Evolutionary conservation across 2,888 invertebrate species (phyloP), one percentile per base, ranked within the genome.

Genomic region (Mythimna vitellina): DNA sequence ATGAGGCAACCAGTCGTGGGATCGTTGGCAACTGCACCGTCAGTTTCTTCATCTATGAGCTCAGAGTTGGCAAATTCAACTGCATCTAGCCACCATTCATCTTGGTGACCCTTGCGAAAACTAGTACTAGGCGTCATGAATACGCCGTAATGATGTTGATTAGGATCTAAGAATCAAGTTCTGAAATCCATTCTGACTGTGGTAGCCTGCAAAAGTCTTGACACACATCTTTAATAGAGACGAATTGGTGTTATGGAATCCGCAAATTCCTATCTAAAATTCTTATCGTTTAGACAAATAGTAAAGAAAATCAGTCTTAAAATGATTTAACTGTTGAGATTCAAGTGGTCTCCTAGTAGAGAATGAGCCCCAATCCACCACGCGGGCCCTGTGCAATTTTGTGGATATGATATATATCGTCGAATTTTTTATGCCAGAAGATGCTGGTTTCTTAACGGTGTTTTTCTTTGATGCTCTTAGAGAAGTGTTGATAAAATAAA

Each of bases 11-110:
- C 62, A n/a, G 57, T 62, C 72, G 71, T 78, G 82, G 57, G 78
- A 81, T 62, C 46, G 61, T 78, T 78, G 82, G 78, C 78, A 70
- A 70, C 49, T 56, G 25, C 22, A 56, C 62, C 46, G 38, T 78
- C 65, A 58, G 57, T 78, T 78, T 81, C 82, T 65, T 65, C 78
- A 78, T 78, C 81, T 69, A 56, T 38, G 78, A 81, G 54, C 66
- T 80, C 32, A 65, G 76, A 61, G 65, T 81, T 78, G 78, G 71
- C 78, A 65, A 69, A 51, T 64, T 65, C 60, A 60, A 57, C 61
- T 51, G 60, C 53, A 70, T 64, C 61, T 53, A 62, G 7, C 53
- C 12, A 46, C 38, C 65, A 73, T 74, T 61, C 49, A 51, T 76
- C 76, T 67, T 20, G 66, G 25, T 32, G 65, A 74, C 42, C 80